A percentile compares a stretch with the other conserved stretches of the same genome.
These are phyloP conservation scores for Toxostoma redivivum DNA, from an alignment of 2,113 vertebrate species.

Conservation along the genomic window DNA sequence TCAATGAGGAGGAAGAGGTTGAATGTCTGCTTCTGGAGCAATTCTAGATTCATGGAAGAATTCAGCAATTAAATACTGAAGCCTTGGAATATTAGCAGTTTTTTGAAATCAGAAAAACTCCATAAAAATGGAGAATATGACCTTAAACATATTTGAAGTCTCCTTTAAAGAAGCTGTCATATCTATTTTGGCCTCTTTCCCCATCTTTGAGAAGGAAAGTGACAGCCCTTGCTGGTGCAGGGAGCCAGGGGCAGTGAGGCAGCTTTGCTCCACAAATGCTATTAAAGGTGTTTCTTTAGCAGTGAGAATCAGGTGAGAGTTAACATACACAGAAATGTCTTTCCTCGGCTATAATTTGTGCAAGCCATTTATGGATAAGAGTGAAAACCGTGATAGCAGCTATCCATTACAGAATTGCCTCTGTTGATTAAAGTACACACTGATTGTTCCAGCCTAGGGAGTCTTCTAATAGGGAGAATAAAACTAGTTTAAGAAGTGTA, in stretches of 20 bases:
- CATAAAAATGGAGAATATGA: not conserved
- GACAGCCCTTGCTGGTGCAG: not conserved
- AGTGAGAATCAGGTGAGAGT: not conserved
- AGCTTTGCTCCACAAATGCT: not conserved
- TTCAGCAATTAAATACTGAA: not conserved
- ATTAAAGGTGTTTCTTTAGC: constrained; percentile 22
- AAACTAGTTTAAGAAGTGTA: not conserved
- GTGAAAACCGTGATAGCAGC: not conserved
- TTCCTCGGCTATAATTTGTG: not conserved
- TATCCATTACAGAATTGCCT: not conserved
- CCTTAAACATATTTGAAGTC: not conserved
- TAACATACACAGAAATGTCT: not conserved
- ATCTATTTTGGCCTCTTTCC: not conserved
- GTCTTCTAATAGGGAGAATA: not conserved
- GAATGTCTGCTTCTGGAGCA: not conserved
- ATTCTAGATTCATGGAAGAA: not conserved
- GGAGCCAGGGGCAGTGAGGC: not conserved
- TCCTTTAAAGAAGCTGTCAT: not conserved
- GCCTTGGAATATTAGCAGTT: not conserved
- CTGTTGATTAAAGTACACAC: not conserved
- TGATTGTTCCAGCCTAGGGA: not conserved
- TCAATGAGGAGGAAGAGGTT: not conserved
- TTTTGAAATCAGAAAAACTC: not conserved
- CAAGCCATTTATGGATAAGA: not conserved
- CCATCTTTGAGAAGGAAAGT: not conserved